Evolutionary conservation across 92 coral and sea anemone species (phyloP).

Genomic region (Metridium senile): DNA sequence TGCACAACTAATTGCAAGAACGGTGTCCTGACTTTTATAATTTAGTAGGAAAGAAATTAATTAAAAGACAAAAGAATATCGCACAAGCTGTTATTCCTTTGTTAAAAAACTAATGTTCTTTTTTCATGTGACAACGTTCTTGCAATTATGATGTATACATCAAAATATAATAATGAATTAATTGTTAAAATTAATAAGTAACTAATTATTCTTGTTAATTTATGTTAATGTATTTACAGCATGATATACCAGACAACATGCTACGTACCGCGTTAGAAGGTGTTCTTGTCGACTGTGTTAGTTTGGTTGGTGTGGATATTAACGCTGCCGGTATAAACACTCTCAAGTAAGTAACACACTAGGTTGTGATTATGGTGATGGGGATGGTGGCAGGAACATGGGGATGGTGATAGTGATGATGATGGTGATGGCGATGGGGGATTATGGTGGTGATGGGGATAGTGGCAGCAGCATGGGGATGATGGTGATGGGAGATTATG

Average conservation of each 20-base stretch:
- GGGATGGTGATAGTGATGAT: background rate
- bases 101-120: too few relatives aligned
- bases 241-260: slow-evolving; percentile 87
- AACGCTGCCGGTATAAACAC: slow-evolving; percentile 87
- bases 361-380: background rate
- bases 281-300: slow-evolving; percentile 92
- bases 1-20: too few relatives aligned
- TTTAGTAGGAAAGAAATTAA: too few relatives aligned
- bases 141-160: too few relatives aligned
- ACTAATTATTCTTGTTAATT: too few relatives aligned
- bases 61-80: too few relatives aligned
- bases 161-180: too few relatives aligned
- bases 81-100: too few relatives aligned
- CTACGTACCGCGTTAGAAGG: slow-evolving; percentile 81
- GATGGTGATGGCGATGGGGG: background rate
- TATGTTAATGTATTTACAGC: slow-evolving; percentile 72
- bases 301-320: slow-evolving; percentile 93
- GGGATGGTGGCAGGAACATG: background rate
- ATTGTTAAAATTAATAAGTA: too few relatives aligned
- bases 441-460: background rate
- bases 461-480: background rate
- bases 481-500: background rate
- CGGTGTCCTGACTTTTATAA: too few relatives aligned
- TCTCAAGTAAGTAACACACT: slow-evolving; percentile 57
- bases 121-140: too few relatives aligned